Evolutionary conservation across 2,113 vertebrate genomes (phyloP).

Genomic region (Dipodomys spectabilis): DNA sequence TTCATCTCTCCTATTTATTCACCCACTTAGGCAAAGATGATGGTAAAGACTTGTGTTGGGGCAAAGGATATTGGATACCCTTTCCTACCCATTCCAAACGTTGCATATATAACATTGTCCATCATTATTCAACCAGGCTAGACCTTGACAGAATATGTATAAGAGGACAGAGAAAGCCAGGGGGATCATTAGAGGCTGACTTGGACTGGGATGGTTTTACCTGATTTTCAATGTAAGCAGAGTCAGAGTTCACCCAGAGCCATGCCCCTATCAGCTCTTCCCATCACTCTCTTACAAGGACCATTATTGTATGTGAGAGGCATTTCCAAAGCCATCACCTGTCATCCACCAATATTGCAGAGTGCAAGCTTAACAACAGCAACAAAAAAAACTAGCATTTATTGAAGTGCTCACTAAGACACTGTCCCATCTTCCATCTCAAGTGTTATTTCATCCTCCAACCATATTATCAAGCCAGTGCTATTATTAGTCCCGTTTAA

Average conservation of each 20-base stretch:
- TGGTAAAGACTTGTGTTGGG: neutral
- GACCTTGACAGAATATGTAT: neutral
- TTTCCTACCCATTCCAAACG: neutral
- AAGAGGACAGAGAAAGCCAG: neutral
- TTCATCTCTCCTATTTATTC: neutral
- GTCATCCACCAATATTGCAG: neutral
- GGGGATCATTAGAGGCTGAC: neutral
- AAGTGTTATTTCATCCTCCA: neutral
- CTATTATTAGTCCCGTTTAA: neutral
- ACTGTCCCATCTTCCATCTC: neutral
- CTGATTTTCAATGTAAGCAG: neutral
- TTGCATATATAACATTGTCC: neutral
- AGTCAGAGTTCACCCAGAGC: neutral
- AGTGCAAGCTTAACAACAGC: neutral
- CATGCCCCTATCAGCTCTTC: neutral
- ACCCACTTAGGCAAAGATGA: neutral
- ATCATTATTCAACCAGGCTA: neutral
- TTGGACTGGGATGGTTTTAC: neutral
- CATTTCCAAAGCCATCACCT: too few relatives aligned
- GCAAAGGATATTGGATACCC: neutral
- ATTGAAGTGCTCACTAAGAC: neutral
- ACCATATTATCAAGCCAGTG: neutral
- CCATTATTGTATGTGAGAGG: neutral
- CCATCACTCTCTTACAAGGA: neutral
- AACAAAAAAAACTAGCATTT: neutral